A percentile compares a stretch with the other conserved stretches of the same genome.
These are phyloP conservation scores for Zaprionus lachaisei DNA, from an alignment of 1,140 invertebrate genomes.

Conservation along the genomic window DNA sequence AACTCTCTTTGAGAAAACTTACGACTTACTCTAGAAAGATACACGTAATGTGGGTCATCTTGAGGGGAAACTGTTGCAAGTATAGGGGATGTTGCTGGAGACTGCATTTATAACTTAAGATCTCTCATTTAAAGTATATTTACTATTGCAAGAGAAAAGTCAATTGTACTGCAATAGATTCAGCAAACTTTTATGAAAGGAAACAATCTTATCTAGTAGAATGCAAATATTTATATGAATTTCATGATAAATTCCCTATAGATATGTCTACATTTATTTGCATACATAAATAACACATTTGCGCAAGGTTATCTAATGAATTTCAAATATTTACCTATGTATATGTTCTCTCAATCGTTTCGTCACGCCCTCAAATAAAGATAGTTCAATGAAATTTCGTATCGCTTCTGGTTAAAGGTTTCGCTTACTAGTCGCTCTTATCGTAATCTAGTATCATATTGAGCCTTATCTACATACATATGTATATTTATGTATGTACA, in stretches of 20 bases:
- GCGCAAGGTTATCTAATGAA: not conserved
- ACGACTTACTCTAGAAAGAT: not conserved
- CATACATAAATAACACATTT: slow-evolving; percentile 16
- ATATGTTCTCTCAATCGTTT: slow-evolving; percentile 14
- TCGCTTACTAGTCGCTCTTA: slow-evolving; percentile 16
- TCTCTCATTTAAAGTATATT: not conserved
- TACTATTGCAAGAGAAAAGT: no score
- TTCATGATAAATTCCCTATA: not conserved
- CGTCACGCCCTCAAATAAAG: slow-evolving; percentile 1
- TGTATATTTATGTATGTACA: not conserved
- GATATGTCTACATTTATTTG: slow-evolving; percentile 2
- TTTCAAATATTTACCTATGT: slow-evolving; percentile 24
- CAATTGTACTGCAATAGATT: not conserved
- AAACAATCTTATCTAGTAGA: not conserved
- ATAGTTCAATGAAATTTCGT: slow-evolving; percentile 9
- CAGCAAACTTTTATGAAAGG: not conserved
- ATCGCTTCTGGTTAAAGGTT: not conserved
- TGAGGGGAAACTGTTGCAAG: not conserved
- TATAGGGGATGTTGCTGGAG: not conserved
- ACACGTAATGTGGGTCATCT: slow-evolving; percentile 17
- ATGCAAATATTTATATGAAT: not conserved
- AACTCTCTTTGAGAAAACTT: slow-evolving; percentile 9
- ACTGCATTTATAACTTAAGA: not conserved
- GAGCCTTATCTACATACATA: slow-evolving; percentile 20
- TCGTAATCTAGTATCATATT: slow-evolving; percentile 15